phyloP scores from a whole-genome alignment of 2,797 vertebrate genomes.

The Salarias fasciatus region DNA sequence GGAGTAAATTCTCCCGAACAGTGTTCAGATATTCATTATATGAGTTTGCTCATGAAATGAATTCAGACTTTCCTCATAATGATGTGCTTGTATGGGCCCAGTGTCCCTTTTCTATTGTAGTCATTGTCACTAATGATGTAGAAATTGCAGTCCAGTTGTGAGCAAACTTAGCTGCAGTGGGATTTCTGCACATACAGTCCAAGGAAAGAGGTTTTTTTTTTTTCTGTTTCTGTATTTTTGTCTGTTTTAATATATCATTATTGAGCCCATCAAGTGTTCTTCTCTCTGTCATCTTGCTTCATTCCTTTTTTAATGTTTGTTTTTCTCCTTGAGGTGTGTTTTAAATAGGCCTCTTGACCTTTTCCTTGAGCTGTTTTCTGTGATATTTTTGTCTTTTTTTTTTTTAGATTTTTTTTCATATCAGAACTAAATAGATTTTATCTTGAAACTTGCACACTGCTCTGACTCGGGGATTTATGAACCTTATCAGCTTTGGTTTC shows the following conservation, averaged over 20 bases:
- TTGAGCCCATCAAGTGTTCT: slow-evolving; percentile 31
- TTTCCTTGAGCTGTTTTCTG: slow-evolving; percentile 22
- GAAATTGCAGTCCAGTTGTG: slow-evolving; percentile 6
- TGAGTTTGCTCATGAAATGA: slow-evolving; percentile 33
- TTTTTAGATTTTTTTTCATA: slow-evolving; percentile 10
- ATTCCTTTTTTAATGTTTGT: slow-evolving; percentile 11
- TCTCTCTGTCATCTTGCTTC: slow-evolving; percentile 18
- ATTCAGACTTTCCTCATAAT: slow-evolving; percentile 31
- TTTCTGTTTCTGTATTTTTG: slow-evolving; percentile 3
- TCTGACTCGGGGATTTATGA: slow-evolving; percentile 27
- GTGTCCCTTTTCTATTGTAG: slow-evolving; percentile 18
- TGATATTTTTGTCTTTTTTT: slow-evolving; percentile 20
- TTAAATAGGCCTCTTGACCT: slow-evolving; percentile 21
- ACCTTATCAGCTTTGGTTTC: slow-evolving; percentile 15
- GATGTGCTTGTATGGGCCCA: slow-evolving; percentile 23
- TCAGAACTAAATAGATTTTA: slow-evolving; percentile 18
- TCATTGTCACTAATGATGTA: slow-evolving; percentile 44
- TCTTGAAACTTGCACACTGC: slow-evolving; percentile 8
- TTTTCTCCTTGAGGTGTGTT: slow-evolving; percentile 33
- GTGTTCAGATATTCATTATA: slow-evolving; percentile 36
- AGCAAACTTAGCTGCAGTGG: slow-evolving; percentile 9
- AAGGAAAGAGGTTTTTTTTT: background rate
- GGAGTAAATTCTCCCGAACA: slow-evolving; percentile 18
- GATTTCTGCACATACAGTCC: slow-evolving; percentile 17
- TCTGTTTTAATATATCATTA: slow-evolving; percentile 27